Conservation (phyloP, 1,140 invertebrate species). For the Eufriesea mexicana region DNA sequence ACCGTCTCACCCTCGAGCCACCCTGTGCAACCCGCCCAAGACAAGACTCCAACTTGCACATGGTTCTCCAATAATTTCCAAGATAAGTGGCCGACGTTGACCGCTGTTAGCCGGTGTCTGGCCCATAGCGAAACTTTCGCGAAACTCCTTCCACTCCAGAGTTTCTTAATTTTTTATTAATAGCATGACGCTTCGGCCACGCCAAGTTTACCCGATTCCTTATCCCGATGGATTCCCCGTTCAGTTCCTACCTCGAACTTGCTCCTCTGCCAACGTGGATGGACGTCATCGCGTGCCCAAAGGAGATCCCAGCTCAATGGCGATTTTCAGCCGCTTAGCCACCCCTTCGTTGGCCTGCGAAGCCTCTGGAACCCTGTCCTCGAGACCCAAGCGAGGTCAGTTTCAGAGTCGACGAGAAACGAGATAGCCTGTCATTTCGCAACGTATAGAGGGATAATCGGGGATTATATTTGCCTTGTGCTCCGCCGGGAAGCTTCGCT, state of each 20-base stretch:
- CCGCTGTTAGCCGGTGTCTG: constrained; percentile 25
- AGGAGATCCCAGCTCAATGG: too few relatives aligned
- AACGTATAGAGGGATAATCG: background rate
- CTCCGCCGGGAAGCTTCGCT: background rate
- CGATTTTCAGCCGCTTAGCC: constrained; percentile 1
- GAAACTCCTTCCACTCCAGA: background rate
- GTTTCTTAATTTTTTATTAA: constrained; percentile 52
- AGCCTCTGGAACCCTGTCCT: too few relatives aligned
- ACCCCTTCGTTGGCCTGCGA: background rate
- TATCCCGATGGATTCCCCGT: background rate
- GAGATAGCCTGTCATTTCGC: too few relatives aligned
- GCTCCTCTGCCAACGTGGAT: too few relatives aligned
- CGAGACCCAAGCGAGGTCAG: too few relatives aligned
- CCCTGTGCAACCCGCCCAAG: constrained; percentile 28
- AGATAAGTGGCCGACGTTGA: constrained; percentile 55
- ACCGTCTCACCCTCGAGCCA: constrained; percentile 40
- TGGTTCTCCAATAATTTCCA: constrained; percentile 62
- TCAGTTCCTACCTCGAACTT: background rate
- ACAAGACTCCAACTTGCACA: constrained; percentile 30
- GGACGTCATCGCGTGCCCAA: too few relatives aligned
- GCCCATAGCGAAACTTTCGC: constrained; percentile 2
- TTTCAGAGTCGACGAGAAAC: too few relatives aligned
- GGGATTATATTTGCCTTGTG: constrained; percentile 18
- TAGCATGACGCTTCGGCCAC: background rate
- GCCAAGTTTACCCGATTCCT: background rate